Base-by-base conservation (phyloP, 64 coral and sea anemone genomes). In the Pocillopora verrucosa region DNA sequence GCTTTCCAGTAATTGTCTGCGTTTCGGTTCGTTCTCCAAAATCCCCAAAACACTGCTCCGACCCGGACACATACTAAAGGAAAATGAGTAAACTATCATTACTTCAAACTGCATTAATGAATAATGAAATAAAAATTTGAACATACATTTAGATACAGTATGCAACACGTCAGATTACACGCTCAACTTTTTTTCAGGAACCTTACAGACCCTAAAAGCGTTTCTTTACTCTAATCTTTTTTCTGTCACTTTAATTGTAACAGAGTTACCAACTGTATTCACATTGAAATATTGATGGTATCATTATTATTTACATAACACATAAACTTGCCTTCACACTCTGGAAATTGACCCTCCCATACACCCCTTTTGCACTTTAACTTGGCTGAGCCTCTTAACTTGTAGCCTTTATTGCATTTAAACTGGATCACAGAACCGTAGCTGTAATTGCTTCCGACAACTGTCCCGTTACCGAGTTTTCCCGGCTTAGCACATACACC, bases 31-130 rank as follows among this genome's bases (percentile, higher is more conserved):
- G 6, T 36, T 0, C 5, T 58, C 65, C 73, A 70, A 24, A 60
- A 72, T 79, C 76, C 76, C 61, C n/a, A 75, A 72, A 79, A 30
- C 24, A 69, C 5, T n/a, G 88, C 65, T 80, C 75, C 75, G 64
- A 80, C 76, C 60, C 41, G 37, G 26, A 89, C 59, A 38, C 88
- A 89, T 13, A 70, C 88, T 89, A 17, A 68, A 70, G 0, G 41
- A 38, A 51, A 36, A 56, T 0, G 13, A 75, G 24, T 59, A 9
- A 1, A 26, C 22, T 12, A 15, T 35, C 6, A 69, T 11, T 1
- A 35, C 38, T 6, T 45, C 6, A 3, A 2, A 6, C 41, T 45
- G 2, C 6, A 45, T 6, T 45, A 6, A 45, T 3, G 6, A 9
- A 81, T 59, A 9, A 81, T 79, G 77, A 12, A 11, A n/a, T 59